Conservation (phyloP, 2,888 invertebrate genomes). For the Coleophora flavipennella region DNA sequence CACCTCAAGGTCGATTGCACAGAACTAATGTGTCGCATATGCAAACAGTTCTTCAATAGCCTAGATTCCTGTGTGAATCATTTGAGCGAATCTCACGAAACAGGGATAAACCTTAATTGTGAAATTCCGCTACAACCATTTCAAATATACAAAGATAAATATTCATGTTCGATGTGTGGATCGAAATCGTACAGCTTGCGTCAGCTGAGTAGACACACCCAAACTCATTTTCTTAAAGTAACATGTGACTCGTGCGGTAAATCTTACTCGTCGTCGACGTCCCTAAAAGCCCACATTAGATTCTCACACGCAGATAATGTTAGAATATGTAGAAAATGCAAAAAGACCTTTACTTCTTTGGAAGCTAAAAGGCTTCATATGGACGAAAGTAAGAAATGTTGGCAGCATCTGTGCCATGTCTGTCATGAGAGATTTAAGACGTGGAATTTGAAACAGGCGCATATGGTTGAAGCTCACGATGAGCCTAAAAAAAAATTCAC, state of each 20-base stretch:
- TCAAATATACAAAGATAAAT: conserved; percentile 39
- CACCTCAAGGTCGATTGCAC: conserved; percentile 55
- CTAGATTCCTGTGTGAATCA: conserved; percentile 43
- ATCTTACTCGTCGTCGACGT: conserved; percentile 46
- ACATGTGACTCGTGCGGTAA: conserved; percentile 60
- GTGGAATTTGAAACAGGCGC: conserved; percentile 41
- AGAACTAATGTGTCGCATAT: conserved; percentile 46
- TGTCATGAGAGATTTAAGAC: conserved; percentile 51
- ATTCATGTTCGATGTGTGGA: conserved; percentile 43
- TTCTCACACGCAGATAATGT: conserved; percentile 21
- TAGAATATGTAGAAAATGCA: conserved; percentile 50
- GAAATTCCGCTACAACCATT: conserved; percentile 53
- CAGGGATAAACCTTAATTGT: conserved; percentile 29
- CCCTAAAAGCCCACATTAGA: conserved; percentile 40
- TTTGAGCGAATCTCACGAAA: conserved; percentile 35
- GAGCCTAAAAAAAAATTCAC: conserved; percentile 34
- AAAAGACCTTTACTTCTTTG: conserved; percentile 35
- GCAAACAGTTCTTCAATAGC: conserved; percentile 27
- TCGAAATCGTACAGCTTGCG: conserved; percentile 34
- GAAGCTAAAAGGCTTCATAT: conserved; percentile 44
- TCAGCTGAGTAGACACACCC: conserved; percentile 51
- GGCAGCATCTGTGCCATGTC: conserved; percentile 45
- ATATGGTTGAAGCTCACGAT: conserved; percentile 40
- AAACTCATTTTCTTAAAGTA: conserved; percentile 46
- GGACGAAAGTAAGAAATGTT: conserved; percentile 39